These are phyloP conservation scores for Kryptolebias ocellatus DNA, from an alignment of 2,797 vertebrate species.

Conservation along the genomic window DNA sequence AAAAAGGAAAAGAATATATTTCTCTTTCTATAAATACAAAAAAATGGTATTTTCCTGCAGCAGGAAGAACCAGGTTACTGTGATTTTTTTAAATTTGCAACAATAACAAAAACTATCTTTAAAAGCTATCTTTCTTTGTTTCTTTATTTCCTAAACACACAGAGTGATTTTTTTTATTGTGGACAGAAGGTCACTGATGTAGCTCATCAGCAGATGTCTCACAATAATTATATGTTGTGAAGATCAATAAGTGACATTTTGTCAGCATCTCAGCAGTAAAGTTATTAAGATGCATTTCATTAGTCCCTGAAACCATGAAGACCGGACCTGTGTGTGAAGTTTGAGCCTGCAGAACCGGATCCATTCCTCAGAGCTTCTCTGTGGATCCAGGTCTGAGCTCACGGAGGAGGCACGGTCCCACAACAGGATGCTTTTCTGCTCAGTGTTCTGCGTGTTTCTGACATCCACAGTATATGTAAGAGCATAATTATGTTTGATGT, in stretches of 20 bases:
- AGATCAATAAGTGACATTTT: constrained; percentile 23
- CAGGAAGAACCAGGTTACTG: not conserved
- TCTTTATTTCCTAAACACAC: not conserved
- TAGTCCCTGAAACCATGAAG: not conserved
- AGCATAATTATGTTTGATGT: too few species aligned
- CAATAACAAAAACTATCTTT: too few species aligned
- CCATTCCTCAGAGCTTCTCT: not conserved
- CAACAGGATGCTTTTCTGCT: not conserved
- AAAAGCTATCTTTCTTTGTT: too few species aligned
- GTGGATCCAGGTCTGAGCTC: not conserved
- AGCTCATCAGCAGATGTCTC: constrained; percentile 28
- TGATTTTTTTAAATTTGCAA: too few species aligned
- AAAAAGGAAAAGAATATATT: not conserved
- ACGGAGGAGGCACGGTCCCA: not conserved
- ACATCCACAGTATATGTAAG: not conserved
- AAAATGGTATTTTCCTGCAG: not conserved
- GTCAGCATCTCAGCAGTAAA: constrained; percentile 20
- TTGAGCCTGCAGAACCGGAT: not conserved
- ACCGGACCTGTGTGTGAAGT: not conserved
- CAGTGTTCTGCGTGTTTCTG: not conserved
- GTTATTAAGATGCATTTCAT: constrained; percentile 9
- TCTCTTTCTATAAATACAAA: not conserved
- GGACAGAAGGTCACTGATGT: not conserved
- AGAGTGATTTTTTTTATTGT: not conserved
- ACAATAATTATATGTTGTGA: constrained; percentile 17